Evolutionary conservation across 2,797 vertebrate genomes (phyloP).

Genomic region (Limnodromus scolopaceus): DNA sequence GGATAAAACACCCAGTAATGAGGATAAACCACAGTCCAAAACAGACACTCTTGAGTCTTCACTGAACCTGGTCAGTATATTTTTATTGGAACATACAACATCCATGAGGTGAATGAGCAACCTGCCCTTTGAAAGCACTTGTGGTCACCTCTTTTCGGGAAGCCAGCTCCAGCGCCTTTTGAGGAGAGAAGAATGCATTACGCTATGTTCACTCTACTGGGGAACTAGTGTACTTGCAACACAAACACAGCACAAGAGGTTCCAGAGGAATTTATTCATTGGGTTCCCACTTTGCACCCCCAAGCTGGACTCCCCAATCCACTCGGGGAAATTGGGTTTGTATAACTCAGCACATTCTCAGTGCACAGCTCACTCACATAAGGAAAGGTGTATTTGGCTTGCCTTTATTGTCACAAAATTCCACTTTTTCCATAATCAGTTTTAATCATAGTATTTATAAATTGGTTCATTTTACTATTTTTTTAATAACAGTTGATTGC

Average conservation of each 20-base stretch:
- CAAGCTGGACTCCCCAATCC: not conserved
- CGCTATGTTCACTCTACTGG: not conserved
- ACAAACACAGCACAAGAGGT: not conserved
- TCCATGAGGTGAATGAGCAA: not conserved
- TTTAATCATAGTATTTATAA: slow-evolving; percentile 27
- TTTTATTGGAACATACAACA: not conserved
- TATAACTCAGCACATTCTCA: not conserved
- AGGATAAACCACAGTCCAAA: not conserved
- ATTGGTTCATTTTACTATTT: slow-evolving; percentile 1
- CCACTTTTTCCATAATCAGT: not conserved
- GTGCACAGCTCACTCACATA: not conserved
- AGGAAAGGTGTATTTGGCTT: not conserved
- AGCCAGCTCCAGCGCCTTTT: not conserved
- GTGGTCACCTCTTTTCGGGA: not conserved
- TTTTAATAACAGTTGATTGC: slow-evolving; percentile 51
- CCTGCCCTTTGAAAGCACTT: not conserved
- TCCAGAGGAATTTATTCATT: not conserved
- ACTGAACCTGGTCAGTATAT: not conserved
- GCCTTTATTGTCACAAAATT: not conserved
- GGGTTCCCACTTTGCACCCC: not conserved
- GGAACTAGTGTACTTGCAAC: not conserved
- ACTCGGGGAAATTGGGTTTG: not conserved
- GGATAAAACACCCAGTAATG: not conserved
- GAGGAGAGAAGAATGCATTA: not conserved
- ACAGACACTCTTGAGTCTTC: rapidly evolving